Percentiles rank a stretch among this genome's conserved stretches.
Evolutionary conservation across 2,797 vertebrate species (phyloP).

Genomic region (Argya squamiceps): DNA sequence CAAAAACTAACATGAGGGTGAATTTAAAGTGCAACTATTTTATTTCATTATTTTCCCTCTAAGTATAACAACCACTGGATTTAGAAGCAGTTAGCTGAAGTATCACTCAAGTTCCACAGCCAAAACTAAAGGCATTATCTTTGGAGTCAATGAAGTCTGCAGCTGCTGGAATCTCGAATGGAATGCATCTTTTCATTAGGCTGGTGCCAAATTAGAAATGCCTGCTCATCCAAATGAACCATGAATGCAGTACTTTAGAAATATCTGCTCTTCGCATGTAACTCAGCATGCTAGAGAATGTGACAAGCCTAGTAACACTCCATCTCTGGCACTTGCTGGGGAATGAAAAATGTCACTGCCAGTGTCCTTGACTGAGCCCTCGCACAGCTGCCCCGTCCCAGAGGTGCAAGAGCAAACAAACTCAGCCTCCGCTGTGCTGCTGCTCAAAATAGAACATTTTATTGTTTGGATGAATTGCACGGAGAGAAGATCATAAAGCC

Average conservation of each 20-base stretch:
- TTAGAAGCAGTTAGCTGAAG: constrained; percentile 38
- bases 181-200: constrained; percentile 67
- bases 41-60: not conserved
- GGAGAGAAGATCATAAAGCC: not conserved
- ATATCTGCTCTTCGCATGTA: constrained; percentile 63
- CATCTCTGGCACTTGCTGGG: not conserved
- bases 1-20: not conserved
- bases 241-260: constrained; percentile 67
- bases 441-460: not conserved
- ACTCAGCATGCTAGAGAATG: constrained; percentile 61
- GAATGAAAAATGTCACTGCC: not conserved
- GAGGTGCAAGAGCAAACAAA: not conserved
- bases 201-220: constrained; percentile 71
- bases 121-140: constrained; percentile 66
- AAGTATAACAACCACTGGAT: not conserved
- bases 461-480: not conserved
- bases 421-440: not conserved
- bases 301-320: constrained; percentile 56
- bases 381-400: not conserved
- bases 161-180: constrained; percentile 67
- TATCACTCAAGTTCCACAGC: not conserved
- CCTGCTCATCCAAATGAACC: constrained; percentile 70
- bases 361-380: not conserved
- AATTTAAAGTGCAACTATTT: not conserved
- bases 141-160: constrained; percentile 61